These are phyloP conservation scores for Apantesis nais DNA, from an alignment of 2,888 invertebrate genomes.

Conservation along the genomic window DNA sequence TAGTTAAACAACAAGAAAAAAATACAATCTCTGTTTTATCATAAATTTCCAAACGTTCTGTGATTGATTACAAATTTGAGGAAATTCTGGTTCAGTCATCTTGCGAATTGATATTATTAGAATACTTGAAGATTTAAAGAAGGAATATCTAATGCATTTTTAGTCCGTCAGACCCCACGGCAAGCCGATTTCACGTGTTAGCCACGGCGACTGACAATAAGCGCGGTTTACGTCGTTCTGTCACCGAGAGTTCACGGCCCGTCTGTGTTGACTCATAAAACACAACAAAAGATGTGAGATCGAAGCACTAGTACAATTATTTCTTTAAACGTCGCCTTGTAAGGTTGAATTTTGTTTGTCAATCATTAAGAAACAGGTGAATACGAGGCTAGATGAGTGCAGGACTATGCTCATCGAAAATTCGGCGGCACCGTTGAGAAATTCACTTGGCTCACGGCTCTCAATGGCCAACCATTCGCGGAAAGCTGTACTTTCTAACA, in stretches of 20 bases:
- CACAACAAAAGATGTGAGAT: slow-evolving; percentile 55
- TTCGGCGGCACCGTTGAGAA: slow-evolving; percentile 63
- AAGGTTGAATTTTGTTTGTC: slow-evolving; percentile 52
- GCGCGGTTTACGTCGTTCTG: slow-evolving; percentile 68
- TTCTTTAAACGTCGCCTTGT: slow-evolving; percentile 40
- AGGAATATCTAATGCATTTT: slow-evolving; percentile 43
- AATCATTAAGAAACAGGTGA: slow-evolving; percentile 37
- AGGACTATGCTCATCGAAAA: slow-evolving; percentile 66
- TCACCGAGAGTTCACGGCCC: slow-evolving; percentile 74
- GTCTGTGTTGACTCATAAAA: slow-evolving; percentile 73
- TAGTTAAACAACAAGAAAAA: background rate
- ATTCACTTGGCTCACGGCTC: slow-evolving; percentile 64
- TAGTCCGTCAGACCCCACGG: slow-evolving; percentile 65
- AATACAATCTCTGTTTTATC: background rate
- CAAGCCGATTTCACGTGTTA: slow-evolving; percentile 81
- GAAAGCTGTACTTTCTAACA: slow-evolving; percentile 74
- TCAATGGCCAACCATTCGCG: slow-evolving; percentile 58
- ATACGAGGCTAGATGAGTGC: slow-evolving; percentile 57
- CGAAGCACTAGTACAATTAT: slow-evolving; percentile 38
- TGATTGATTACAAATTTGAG: background rate
- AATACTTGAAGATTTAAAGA: slow-evolving; percentile 23
- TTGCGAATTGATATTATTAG: background rate
- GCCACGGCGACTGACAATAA: slow-evolving; percentile 82
- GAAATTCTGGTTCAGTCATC: background rate
- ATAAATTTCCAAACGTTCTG: background rate